A percentile compares a stretch with the other conserved stretches of the same genome.
Evolutionary conservation across 2,113 vertebrate genomes (phyloP).

Genomic region (Rattus rattus): DNA sequence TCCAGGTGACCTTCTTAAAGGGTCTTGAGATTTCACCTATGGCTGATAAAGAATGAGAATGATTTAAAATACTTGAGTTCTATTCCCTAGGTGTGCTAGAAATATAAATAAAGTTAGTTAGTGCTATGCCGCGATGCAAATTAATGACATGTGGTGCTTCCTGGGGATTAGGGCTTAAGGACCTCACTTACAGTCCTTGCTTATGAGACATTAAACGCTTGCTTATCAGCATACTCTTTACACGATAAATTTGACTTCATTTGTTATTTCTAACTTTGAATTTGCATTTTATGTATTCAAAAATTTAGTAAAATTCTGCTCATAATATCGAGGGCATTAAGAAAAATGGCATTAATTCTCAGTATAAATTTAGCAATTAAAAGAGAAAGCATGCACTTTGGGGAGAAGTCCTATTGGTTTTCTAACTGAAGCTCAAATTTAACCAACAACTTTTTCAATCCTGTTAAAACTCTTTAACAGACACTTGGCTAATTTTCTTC

Average conservation of each 20-base stretch:
- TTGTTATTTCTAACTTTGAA: constrained; percentile 49
- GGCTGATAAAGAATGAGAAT: not conserved
- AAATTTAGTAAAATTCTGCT: not conserved
- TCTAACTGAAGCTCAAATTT: constrained; percentile 50
- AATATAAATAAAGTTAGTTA: not conserved
- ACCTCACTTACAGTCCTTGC: not conserved
- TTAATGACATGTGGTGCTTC: constrained; percentile 39
- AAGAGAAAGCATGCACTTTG: not conserved
- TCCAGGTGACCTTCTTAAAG: not conserved
- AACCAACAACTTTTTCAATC: constrained; percentile 5
- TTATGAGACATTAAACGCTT: not conserved
- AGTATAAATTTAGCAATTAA: constrained; percentile 19
- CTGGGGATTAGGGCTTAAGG: not conserved
- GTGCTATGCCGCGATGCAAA: not conserved
- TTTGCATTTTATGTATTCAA: not conserved
- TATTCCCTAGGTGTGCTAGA: not conserved
- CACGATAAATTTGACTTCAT: constrained; percentile 11
- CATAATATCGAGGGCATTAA: not conserved
- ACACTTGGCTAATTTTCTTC: not conserved
- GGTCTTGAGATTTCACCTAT: constrained; percentile 14
- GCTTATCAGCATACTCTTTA: not conserved
- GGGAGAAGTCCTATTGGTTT: not conserved
- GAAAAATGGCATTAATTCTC: not conserved
- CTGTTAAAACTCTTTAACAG: constrained; percentile 1
- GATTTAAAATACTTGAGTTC: constrained; percentile 22